A percentile compares a stretch with the other conserved stretches of the same genome.
Evolutionary conservation across 23 tunicate species (phyloP).

Genomic region (Oikopleura vanhoeffeni): DNA sequence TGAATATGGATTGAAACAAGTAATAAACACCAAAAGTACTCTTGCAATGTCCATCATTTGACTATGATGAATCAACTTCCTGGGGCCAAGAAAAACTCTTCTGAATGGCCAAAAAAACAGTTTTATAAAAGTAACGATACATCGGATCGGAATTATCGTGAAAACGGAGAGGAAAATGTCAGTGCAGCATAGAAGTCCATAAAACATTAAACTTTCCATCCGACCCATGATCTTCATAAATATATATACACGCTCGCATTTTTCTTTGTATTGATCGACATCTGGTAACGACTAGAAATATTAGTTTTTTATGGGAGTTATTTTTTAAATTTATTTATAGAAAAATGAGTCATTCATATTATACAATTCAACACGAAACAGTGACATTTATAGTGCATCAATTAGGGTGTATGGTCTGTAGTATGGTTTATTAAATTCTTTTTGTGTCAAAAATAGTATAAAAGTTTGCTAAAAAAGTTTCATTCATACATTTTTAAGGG

Average conservation of each 20-base stretch:
- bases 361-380: too few relatives aligned
- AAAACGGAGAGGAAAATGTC: constrained; percentile 72
- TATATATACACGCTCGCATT: constrained; percentile 73
- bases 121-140: constrained; percentile 28
- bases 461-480: too few relatives aligned
- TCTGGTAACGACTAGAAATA: not conserved
- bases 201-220: constrained; percentile 47
- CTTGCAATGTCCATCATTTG: not conserved
- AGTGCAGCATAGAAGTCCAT: constrained; percentile 56
- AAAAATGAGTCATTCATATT: too few relatives aligned
- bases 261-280: constrained; percentile 26
- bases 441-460: too few relatives aligned
- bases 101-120: constrained; percentile 31
- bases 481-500: too few relatives aligned
- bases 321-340: too few relatives aligned
- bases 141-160: constrained; percentile 56
- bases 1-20: not conserved
- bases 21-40: not conserved
- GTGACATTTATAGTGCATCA: too few relatives aligned
- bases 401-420: too few relatives aligned
- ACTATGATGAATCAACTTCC: not conserved
- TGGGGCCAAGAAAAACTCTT: not conserved
- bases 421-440: too few relatives aligned
- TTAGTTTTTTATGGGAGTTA: too few relatives aligned
- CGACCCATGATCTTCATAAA: constrained; percentile 31